Evolutionary conservation across 2,113 vertebrate species (phyloP).

Genomic region (Etia nguti): DNA sequence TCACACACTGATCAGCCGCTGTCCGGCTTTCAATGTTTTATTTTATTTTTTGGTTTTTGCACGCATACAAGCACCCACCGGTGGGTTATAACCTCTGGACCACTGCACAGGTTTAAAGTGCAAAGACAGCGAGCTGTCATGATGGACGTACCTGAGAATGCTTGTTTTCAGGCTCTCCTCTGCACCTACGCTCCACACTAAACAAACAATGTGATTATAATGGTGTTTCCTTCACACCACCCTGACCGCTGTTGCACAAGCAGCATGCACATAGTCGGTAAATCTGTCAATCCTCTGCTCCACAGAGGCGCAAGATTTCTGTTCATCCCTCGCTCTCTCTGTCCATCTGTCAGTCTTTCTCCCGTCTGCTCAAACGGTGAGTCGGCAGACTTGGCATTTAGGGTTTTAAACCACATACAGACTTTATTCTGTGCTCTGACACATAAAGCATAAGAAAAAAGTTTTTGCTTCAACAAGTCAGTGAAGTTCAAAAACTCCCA

Average conservation of each 20-base stretch:
- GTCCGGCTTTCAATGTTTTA: conserved; percentile 15
- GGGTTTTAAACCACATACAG: not conserved
- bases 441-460: not conserved
- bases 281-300: conserved; percentile 49
- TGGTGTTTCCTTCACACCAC: conserved; percentile 19
- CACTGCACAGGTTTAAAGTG: not conserved
- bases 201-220: conserved; percentile 43
- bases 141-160: not conserved
- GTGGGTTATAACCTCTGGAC: not conserved
- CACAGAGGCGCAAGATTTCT: conserved; percentile 15
- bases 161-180: conserved; percentile 17
- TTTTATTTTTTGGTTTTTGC: not conserved
- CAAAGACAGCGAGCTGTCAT: not conserved
- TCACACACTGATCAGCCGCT: conserved; percentile 38
- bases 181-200: not conserved
- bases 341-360: conserved; percentile 51
- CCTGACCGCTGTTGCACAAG: conserved; percentile 18
- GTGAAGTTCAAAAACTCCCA: not conserved
- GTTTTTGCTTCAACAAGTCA: conserved; percentile 5
- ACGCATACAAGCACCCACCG: not conserved
- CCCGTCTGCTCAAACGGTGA: conserved; percentile 10
- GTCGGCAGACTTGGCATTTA: not conserved
- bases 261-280: conserved; percentile 3
- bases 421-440: not conserved
- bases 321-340: conserved; percentile 15